Evolutionary conservation across 2,113 vertebrate species (phyloP).

Genomic region (Excalfactoria chinensis): DNA sequence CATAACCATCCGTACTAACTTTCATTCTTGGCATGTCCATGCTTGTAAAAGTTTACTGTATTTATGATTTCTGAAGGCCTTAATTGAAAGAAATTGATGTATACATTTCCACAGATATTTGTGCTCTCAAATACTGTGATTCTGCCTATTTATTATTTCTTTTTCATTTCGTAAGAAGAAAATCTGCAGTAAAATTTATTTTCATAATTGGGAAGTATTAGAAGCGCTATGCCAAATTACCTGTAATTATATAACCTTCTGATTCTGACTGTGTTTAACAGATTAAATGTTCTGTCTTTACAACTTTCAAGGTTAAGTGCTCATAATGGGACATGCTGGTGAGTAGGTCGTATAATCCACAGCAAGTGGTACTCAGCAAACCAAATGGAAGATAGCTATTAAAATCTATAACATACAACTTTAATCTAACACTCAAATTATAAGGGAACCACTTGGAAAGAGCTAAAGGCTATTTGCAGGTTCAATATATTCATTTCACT

Average conservation of each 20-base stretch:
- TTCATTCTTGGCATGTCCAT: background rate
- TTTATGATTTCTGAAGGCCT: background rate
- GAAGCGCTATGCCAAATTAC: constrained; percentile 55
- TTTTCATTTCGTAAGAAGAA: background rate
- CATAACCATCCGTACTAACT: background rate
- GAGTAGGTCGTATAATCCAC: constrained; percentile 55
- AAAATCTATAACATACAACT: constrained; percentile 61
- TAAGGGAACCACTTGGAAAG: constrained; percentile 44
- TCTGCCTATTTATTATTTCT: constrained; percentile 10
- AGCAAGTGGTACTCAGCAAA: background rate
- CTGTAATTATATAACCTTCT: constrained; percentile 72
- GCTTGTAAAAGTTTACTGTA: background rate
- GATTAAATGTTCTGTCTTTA: constrained; percentile 74
- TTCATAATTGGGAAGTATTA: constrained; percentile 58
- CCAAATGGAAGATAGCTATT: constrained; percentile 59
- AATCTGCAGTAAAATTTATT: constrained; percentile 58
- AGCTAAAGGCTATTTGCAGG: constrained; percentile 68
- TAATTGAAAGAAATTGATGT: background rate
- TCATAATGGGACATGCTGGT: constrained; percentile 50
- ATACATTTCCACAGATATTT: background rate
- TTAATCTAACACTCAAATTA: constrained; percentile 66
- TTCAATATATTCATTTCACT: constrained; percentile 60
- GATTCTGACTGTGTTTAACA: constrained; percentile 71
- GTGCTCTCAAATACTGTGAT: background rate
- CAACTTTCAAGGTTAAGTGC: constrained; percentile 68